phyloP scores from a whole-genome alignment of 1,140 invertebrate genomes.

The Cepaea nemoralis region DNA sequence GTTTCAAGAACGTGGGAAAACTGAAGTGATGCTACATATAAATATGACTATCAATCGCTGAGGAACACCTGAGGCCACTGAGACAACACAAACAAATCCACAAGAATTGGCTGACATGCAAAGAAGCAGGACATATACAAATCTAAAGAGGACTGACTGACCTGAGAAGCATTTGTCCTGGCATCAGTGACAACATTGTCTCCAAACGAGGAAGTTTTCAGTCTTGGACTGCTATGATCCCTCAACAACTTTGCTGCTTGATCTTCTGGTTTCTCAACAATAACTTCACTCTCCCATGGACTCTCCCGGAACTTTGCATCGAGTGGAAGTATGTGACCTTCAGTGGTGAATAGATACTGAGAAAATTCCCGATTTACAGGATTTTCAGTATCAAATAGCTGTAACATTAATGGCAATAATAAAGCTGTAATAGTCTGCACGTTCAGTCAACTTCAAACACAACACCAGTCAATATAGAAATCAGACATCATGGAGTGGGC shows the following conservation, averaged over 20 bases:
- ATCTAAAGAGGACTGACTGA: no score
- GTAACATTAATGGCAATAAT: constrained; percentile 52
- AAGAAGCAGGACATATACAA: no score
- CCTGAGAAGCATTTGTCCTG: constrained; percentile 55
- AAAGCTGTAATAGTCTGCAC: background rate
- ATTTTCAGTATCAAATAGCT: constrained; percentile 81
- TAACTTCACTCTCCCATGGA: constrained; percentile 49
- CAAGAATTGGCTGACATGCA: no score
- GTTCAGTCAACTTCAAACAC: no score
- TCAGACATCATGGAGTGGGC: no score
- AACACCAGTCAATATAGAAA: no score
- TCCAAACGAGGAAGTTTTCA: background rate
- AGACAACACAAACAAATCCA: no score
- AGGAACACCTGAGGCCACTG: no score
- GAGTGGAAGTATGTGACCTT: constrained; percentile 80
- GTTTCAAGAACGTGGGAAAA: no score
- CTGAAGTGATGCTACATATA: no score
- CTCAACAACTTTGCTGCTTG: background rate
- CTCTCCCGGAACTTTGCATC: constrained; percentile 70
- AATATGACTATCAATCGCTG: no score
- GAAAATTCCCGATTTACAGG: constrained; percentile 76
- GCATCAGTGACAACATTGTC: constrained; percentile 50
- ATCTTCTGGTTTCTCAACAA: background rate
- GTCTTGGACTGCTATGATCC: background rate
- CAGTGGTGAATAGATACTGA: constrained; percentile 79